These are phyloP conservation scores for Neoarius graeffei DNA, from an alignment of 2,113 vertebrate species.

Conservation along the genomic window DNA sequence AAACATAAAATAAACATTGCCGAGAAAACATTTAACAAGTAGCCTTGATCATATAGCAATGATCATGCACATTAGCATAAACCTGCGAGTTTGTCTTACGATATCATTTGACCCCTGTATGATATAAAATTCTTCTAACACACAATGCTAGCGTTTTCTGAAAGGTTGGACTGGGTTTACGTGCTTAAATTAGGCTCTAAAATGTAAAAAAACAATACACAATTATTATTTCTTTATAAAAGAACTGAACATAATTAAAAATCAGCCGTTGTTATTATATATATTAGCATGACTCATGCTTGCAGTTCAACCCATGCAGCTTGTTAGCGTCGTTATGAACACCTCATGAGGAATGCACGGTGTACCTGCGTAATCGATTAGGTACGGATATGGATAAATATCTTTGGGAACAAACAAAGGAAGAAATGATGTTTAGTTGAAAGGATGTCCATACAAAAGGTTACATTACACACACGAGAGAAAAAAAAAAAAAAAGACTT, in stretches of 20 bases:
- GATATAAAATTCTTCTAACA: background rate
- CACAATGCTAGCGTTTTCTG: background rate
- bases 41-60: background rate
- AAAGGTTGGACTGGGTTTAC: background rate
- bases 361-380: slow-evolving; percentile 77
- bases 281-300: background rate
- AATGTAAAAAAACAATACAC: background rate
- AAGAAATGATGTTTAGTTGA: slow-evolving; percentile 25
- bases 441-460: too few relatives aligned
- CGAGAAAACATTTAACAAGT: background rate
- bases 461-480: too few relatives aligned
- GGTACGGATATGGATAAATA: slow-evolving; percentile 78
- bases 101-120: background rate
- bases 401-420: slow-evolving; percentile 63
- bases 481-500: too few relatives aligned
- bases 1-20: background rate
- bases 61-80: background rate
- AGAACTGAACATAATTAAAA: background rate
- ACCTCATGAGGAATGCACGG: slow-evolving; percentile 20
- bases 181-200: background rate
- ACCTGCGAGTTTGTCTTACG: background rate
- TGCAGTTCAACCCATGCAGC: slow-evolving; percentile 40
- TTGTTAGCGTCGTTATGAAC: slow-evolving; percentile 22
- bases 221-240: background rate
- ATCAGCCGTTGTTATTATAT: background rate